phyloP scores from a whole-genome alignment of 37 sponge, comb jelly and placozoan genomes.

The Mnemiopsis leidyi region DNA sequence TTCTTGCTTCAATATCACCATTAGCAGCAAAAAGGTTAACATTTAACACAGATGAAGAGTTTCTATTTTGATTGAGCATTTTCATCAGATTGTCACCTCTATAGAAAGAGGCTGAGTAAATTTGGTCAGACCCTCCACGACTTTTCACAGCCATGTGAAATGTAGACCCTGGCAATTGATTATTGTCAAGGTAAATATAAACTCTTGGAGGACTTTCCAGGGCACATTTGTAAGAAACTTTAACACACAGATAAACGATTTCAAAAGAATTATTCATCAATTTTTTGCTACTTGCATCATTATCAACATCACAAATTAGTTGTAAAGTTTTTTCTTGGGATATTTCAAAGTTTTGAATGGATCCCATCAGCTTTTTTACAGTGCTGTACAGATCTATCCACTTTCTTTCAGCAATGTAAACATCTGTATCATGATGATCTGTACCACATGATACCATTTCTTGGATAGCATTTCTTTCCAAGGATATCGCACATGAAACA shows the following conservation, averaged over 20 bases:
- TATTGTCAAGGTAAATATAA: background rate
- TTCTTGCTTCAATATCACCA: background rate
- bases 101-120: background rate
- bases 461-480: background rate
- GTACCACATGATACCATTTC: slow-evolving; percentile 20
- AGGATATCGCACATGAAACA: background rate
- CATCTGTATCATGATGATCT: background rate
- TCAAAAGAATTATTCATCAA: background rate
- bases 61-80: background rate
- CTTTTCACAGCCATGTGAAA: background rate
- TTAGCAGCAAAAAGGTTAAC: background rate
- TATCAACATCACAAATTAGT: background rate
- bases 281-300: background rate
- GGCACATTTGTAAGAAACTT: background rate
- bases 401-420: background rate
- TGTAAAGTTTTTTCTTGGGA: background rate
- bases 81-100: background rate
- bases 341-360: background rate
- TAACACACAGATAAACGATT: background rate
- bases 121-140: background rate
- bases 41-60: background rate
- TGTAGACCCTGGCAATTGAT: background rate
- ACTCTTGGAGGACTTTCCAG: background rate
- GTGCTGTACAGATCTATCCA: background rate
- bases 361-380: background rate